Percentiles rank a stretch among this genome's conserved stretches.
These are phyloP conservation scores for Hippasteria phrygiana DNA, from an alignment of 53 echinoderm and acorn worm genomes.

Conservation along the genomic window DNA sequence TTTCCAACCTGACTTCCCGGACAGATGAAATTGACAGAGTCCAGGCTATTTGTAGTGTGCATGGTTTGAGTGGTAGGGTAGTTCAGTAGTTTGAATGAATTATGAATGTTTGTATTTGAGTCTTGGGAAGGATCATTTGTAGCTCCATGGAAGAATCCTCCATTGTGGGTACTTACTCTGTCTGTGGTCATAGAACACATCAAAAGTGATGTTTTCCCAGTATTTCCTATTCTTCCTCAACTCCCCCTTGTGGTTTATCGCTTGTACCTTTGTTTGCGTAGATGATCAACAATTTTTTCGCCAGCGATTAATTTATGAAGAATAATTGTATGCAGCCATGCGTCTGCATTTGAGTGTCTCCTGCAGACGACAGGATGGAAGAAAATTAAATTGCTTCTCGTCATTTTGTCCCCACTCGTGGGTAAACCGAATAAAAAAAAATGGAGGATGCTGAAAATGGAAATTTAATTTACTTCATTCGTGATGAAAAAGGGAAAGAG, in stretches of 20 bases:
- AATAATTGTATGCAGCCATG: conserved; percentile 42
- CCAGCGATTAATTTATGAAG: conserved; percentile 25
- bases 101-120: too few relatives aligned
- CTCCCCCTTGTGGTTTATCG: background rate
- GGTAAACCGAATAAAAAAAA: conserved; percentile 25
- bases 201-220: background rate
- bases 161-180: too few relatives aligned
- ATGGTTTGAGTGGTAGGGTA: too few relatives aligned
- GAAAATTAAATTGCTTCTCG: conserved; percentile 56
- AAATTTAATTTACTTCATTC: conserved; percentile 46
- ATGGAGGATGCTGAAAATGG: conserved; percentile 25
- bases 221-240: background rate
- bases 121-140: too few relatives aligned
- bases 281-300: background rate
- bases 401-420: conserved; percentile 24
- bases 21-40: too few relatives aligned
- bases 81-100: too few relatives aligned
- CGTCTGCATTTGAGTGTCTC: background rate
- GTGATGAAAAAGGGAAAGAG: conserved; percentile 7
- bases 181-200: background rate
- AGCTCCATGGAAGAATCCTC: too few relatives aligned
- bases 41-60: too few relatives aligned
- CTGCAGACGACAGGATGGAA: conserved; percentile 4
- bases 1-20: too few relatives aligned
- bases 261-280: conserved; percentile 14